Base-by-base conservation (phyloP, 2,888 invertebrate genomes). In the Halictus ligatus region DNA sequence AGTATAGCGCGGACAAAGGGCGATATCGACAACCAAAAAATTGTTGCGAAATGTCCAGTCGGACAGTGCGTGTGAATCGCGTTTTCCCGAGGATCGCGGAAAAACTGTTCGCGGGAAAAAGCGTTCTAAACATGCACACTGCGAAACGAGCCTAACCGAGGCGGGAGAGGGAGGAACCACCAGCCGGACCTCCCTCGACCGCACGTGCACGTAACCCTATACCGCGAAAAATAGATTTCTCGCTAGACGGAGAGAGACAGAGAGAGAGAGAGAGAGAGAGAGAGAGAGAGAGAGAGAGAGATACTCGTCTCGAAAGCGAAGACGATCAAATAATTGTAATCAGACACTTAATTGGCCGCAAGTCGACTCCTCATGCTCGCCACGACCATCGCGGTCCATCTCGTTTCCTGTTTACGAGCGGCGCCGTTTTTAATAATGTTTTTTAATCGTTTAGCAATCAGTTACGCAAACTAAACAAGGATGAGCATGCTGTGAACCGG, bases 1-100 rank as follows among this genome's bases (percentile, higher is more conserved):
- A 85, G 84, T 83, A 80, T 75, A 82, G 69, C 80, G 48, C 88
- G 85, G 88, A 89, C 91, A 91, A 91, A 91, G 91, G 92, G 84
- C 88, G 90, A 87, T 91, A 91, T 91, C 90, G 72, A 82, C 76
- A 67, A 83, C 80, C 86, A 84, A 86, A 85, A 90, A 89, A 88
- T 88, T 43, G 46, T 89, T 85, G 87, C 85, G 83, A 88, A 87
- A 91, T 25, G 67, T 18, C 21, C 35, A 21, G 43, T 48, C 58
- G 21, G 48, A 58, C 54, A 84, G 21, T 83, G 78, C 84, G 78
- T 78, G 86, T 77, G 67, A 79, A 78, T 83, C 78, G 76, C 80
- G 77, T 64, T 73, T 76, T 67, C 58, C 46, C 81, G 54, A 21
- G 6, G 69, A 4, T 10, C 40, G 40, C 40, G 69, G 12, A n/a